Conservation (phyloP, 2,797 vertebrate species). For the Poecilia velifera region DNA sequence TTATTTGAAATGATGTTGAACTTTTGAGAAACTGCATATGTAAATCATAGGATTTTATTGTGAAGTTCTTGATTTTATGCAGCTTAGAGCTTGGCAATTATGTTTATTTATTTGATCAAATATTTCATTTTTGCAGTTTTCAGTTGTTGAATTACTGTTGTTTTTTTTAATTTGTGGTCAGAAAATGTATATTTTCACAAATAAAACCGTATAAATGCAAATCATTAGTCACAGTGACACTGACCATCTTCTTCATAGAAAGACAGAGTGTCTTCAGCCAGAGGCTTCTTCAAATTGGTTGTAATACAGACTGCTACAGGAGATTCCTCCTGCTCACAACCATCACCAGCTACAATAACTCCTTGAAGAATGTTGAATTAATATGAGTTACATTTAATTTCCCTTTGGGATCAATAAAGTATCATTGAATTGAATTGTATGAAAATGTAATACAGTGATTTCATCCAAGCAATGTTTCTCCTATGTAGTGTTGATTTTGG, state of each 20-base stretch:
- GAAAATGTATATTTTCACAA: neutral
- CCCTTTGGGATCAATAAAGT: too few relatives aligned
- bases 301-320: too few relatives aligned
- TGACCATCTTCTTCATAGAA: too few relatives aligned
- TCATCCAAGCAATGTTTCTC: neutral
- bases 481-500: neutral
- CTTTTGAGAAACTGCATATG: neutral
- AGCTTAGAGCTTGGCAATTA: neutral
- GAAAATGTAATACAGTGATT: neutral
- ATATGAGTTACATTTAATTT: too few relatives aligned
- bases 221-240: neutral
- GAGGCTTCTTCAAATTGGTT: too few relatives aligned
- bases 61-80: neutral
- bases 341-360: too few relatives aligned
- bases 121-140: neutral
- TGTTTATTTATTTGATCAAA: neutral
- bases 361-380: too few relatives aligned
- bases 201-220: neutral
- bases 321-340: too few relatives aligned
- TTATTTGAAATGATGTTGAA: neutral
- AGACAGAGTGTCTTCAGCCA: too few relatives aligned
- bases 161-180: neutral
- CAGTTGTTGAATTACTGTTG: neutral
- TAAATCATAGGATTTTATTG: neutral
- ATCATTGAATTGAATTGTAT: too few relatives aligned